Evolutionary conservation across 2,888 invertebrate genomes (phyloP).

Genomic region (Parnassius smintheus): DNA sequence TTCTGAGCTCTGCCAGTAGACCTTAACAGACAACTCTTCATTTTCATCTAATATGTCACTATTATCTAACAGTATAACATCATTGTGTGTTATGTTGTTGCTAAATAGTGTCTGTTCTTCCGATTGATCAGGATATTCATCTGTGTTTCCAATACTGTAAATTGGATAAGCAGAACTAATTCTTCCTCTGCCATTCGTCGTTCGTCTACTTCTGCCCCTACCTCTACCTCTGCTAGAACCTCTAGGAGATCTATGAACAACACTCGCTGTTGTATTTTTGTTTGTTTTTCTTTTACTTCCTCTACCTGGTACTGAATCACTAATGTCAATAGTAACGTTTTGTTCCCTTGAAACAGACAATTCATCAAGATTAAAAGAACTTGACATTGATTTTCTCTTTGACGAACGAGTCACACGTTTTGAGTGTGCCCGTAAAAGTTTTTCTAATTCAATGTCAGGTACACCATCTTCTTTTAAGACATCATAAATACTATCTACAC

Average conservation of each 20-base stretch:
- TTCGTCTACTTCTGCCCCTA: constrained; percentile 25
- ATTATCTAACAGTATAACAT: constrained; percentile 40
- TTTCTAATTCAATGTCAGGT: constrained; percentile 10
- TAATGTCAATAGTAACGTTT: neutral
- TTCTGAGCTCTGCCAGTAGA: constrained; percentile 68
- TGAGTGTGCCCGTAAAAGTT: neutral
- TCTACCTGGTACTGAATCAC: constrained; percentile 20
- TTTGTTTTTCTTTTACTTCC: constrained; percentile 27
- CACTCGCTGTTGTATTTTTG: constrained; percentile 18
- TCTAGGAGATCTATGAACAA: constrained; percentile 1
- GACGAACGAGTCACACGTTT: constrained; percentile 16
- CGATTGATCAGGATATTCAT: constrained; percentile 59
- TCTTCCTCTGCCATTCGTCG: neutral
- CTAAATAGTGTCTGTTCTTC: constrained; percentile 52
- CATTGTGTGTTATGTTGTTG: constrained; percentile 31
- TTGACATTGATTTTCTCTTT: neutral
- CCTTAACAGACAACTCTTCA: constrained; percentile 70
- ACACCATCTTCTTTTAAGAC: neutral
- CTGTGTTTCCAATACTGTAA: constrained; percentile 60
- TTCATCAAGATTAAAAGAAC: neutral
- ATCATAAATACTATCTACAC: neutral
- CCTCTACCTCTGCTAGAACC: neutral
- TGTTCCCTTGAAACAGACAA: neutral
- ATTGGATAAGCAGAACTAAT: constrained; percentile 35
- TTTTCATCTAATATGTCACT: constrained; percentile 54